phyloP scores from a whole-genome alignment of 1,140 invertebrate species.

The Elymnias hypermnestra region DNA sequence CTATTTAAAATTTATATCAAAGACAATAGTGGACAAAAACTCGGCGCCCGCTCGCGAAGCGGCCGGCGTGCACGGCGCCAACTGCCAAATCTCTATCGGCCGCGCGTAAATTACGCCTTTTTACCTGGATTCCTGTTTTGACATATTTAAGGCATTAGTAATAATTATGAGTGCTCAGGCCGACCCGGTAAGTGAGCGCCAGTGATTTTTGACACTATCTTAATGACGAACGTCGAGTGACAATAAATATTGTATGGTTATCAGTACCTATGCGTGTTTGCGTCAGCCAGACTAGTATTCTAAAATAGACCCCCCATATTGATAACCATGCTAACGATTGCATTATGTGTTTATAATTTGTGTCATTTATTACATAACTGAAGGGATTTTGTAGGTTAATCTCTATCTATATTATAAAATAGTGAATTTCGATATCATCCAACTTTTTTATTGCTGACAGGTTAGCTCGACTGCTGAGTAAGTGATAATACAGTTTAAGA shows the following conservation, averaged over 20 bases:
- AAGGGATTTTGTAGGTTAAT: no score
- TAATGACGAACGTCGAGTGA: conserved; percentile 70
- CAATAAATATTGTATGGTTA: conserved; percentile 74
- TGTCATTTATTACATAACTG: neutral
- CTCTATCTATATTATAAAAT: no score
- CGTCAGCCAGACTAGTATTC: conserved; percentile 39
- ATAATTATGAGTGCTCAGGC: conserved; percentile 72
- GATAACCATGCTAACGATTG: conserved; percentile 18
- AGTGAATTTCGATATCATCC: no score
- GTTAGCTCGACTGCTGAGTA: no score
- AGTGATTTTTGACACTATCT: conserved; percentile 74
- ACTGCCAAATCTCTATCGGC: conserved; percentile 74
- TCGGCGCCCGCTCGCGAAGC: conserved; percentile 62
- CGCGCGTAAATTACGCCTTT: conserved; percentile 75
- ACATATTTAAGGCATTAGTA: conserved; percentile 76
- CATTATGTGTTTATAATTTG: neutral
- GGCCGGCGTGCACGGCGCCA: conserved; percentile 53
- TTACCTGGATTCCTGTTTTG: conserved; percentile 76
- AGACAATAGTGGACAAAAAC: conserved; percentile 75
- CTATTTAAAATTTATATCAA: conserved; percentile 76
- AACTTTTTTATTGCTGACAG: no score
- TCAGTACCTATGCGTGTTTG: conserved; percentile 51
- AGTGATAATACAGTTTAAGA: no score
- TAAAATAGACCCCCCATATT: conserved; percentile 58
- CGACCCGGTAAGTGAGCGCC: conserved; percentile 54